These are phyloP conservation scores for Panagrolaimus sp. DNA, from an alignment of 1,140 invertebrate genomes.

Conservation along the genomic window DNA sequence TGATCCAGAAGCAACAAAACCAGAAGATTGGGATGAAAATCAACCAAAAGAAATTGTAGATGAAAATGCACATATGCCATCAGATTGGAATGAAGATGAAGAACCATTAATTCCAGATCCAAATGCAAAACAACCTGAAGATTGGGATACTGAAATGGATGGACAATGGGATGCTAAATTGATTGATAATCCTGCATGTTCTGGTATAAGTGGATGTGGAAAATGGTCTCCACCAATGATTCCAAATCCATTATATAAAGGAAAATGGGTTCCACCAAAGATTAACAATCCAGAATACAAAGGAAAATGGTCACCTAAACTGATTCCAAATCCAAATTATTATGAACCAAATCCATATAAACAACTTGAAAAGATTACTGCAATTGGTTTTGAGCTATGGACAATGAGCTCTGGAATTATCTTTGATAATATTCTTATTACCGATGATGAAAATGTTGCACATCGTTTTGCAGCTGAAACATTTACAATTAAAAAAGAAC, in stretches of 20 bases:
- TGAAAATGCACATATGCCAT: conserved; percentile 45
- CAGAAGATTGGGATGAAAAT: conserved; percentile 52
- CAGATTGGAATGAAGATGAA: conserved; percentile 86
- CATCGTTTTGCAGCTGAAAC: conserved; percentile 75
- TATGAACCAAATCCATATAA: conserved; percentile 84
- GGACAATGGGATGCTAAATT: conserved; percentile 94
- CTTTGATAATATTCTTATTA: conserved; percentile 86
- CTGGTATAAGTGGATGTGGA: conserved; percentile 79
- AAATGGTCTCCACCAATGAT: conserved; percentile 66
- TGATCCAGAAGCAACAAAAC: conserved; percentile 50
- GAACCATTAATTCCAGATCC: conserved; percentile 79
- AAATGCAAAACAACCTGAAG: conserved; percentile 76
- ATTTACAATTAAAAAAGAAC: conserved; percentile 72
- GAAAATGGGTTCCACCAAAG: conserved; percentile 75
- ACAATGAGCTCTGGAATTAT: conserved; percentile 73
- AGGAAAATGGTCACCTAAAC: conserved; percentile 82
- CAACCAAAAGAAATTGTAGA: conserved; percentile 47
- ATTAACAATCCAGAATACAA: conserved; percentile 89
- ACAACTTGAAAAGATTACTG: conserved; percentile 80
- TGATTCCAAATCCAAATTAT: conserved; percentile 81
- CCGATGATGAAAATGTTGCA: conserved; percentile 74
- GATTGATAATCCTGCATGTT: conserved; percentile 82
- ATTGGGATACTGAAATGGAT: conserved; percentile 92
- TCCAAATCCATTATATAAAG: conserved; percentile 54
- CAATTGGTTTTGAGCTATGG: conserved; percentile 92